Conservation (phyloP, 2,113 vertebrate genomes). For the Sylvietta virens region DNA sequence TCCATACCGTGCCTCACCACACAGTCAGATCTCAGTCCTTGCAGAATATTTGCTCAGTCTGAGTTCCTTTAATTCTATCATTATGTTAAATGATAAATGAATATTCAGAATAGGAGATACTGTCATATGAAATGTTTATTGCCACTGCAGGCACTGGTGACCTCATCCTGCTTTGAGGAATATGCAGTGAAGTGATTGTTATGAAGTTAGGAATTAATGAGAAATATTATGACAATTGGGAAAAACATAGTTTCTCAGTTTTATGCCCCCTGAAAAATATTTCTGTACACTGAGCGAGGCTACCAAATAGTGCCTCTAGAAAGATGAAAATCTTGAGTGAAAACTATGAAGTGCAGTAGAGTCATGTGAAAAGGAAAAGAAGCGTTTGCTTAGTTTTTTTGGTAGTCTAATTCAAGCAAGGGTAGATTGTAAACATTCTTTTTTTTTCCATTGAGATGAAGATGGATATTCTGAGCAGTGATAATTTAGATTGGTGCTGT, state of each 20-base stretch:
- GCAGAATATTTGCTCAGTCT: not conserved
- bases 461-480: not conserved
- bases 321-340: not conserved
- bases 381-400: not conserved
- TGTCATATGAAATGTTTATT: not conserved
- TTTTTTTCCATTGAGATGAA: not conserved
- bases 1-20: not conserved
- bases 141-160: not conserved
- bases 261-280: not conserved
- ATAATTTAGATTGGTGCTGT: not conserved
- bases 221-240: not conserved
- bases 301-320: not conserved
- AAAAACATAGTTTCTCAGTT: not conserved
- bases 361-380: not conserved
- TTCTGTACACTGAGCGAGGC: not conserved
- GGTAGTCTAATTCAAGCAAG: not conserved
- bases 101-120: not conserved
- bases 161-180: not conserved
- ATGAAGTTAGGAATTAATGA: not conserved
- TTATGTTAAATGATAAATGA: not conserved
- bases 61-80: not conserved
- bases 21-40: not conserved
- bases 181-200: not conserved
- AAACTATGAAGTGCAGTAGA: not conserved
- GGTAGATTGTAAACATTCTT: not conserved